phyloP scores from a whole-genome alignment of 2,888 invertebrate genomes.

The Brachylomia viminalis region DNA sequence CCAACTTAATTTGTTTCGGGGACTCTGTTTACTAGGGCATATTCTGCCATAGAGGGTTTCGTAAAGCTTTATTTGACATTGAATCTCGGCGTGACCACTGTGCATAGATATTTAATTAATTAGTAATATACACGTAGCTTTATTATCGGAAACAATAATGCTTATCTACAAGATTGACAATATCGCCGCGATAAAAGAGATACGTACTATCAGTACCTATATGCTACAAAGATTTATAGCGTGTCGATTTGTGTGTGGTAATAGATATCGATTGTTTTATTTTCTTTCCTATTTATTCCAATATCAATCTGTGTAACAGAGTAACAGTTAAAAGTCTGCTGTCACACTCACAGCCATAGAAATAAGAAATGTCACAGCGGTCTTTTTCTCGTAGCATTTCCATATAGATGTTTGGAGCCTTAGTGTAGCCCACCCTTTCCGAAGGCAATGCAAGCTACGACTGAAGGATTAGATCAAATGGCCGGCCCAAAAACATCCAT shows the following conservation, averaged over 20 bases:
- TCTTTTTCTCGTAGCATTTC: conserved; percentile 30
- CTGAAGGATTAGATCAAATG: conserved; percentile 34
- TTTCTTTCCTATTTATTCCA: conserved; percentile 24
- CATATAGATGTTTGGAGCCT: conserved; percentile 32
- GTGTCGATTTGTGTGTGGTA: conserved; percentile 42
- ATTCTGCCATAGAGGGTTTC: conserved; percentile 27
- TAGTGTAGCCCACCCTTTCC: conserved; percentile 17
- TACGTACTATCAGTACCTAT: conserved; percentile 48
- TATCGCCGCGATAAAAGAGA: conserved; percentile 60
- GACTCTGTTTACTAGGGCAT: conserved; percentile 35
- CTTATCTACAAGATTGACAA: conserved; percentile 64
- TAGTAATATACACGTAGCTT: conserved; percentile 43
- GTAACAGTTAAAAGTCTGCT: conserved; percentile 10
- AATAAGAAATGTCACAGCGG: background rate
- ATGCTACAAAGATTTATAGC: conserved; percentile 52
- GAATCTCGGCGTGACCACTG: conserved; percentile 30
- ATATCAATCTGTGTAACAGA: conserved; percentile 15
- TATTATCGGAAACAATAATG: conserved; percentile 57
- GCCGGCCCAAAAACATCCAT: conserved; percentile 8
- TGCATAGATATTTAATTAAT: conserved; percentile 57
- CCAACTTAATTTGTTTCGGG: conserved; percentile 54
- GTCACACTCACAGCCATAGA: background rate
- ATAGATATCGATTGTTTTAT: conserved; percentile 43
- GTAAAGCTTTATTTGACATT: conserved; percentile 26
- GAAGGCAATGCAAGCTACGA: conserved; percentile 18